A percentile compares a stretch with the other conserved stretches of the same genome.
Conservation (phyloP, 2,888 invertebrate species). For the Meteorus colon region DNA sequence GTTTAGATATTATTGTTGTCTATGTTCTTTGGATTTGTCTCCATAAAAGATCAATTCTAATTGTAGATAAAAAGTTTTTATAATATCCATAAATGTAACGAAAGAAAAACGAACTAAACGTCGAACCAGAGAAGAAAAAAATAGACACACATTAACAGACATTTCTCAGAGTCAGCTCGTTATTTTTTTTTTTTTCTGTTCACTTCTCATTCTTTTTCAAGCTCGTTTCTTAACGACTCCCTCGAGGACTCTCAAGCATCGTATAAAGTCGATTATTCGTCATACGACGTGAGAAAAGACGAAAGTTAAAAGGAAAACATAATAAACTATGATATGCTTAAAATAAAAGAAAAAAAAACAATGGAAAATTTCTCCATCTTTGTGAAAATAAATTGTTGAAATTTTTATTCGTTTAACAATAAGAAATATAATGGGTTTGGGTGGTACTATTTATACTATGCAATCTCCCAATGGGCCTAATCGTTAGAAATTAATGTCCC, state of each 20-base stretch:
- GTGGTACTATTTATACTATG: conserved; percentile 20
- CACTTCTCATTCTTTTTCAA: conserved; percentile 59
- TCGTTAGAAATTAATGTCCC: conserved; percentile 70
- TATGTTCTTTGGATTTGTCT: no score
- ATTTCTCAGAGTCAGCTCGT: conserved; percentile 58
- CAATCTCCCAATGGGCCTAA: conserved; percentile 67
- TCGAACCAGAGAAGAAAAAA: neutral
- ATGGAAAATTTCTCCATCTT: neutral
- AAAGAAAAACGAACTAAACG: conserved; percentile 22
- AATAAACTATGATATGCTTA: neutral
- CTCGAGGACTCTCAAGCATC: conserved; percentile 54
- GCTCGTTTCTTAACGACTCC: conserved; percentile 59
- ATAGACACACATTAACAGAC: conserved; percentile 36
- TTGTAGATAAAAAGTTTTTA: no score
- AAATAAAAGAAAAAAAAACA: neutral
- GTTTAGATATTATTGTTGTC: no score
- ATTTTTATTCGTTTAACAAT: neutral
- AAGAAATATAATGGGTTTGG: neutral
- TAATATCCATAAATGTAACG: neutral
- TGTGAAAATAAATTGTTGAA: neutral
- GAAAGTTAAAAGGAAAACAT: conserved; percentile 36
- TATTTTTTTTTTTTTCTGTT: conserved; percentile 65
- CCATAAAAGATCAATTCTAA: no score
- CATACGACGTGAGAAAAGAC: conserved; percentile 60
- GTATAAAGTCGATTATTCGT: conserved; percentile 59